Percentiles rank a stretch among this genome's conserved stretches.
phyloP scores from a whole-genome alignment of 64 coral and sea anemone species.

The Exaiptasia diaphana region DNA sequence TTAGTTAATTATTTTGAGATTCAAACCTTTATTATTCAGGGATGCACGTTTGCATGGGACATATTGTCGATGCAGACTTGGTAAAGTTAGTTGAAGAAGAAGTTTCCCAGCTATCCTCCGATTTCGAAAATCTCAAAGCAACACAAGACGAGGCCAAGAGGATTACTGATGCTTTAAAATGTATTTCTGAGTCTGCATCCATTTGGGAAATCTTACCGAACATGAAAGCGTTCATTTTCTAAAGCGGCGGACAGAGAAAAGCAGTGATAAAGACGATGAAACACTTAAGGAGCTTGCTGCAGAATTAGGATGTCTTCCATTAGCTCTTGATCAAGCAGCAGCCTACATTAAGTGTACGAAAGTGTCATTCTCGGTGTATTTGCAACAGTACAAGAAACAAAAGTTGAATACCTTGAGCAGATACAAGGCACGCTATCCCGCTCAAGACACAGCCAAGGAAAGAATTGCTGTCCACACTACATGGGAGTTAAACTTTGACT shows the following conservation, averaged over 20 bases:
- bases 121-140: constrained; percentile 2
- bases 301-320: constrained; percentile 60
- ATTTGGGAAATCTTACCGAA: constrained; percentile 23
- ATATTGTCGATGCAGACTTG: constrained; percentile 46
- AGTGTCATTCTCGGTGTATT: constrained; percentile 27
- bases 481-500: constrained; percentile 60
- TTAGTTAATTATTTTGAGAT: too few species aligned
- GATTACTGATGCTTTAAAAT: constrained; percentile 30
- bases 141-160: constrained; percentile 21
- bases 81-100: constrained; percentile 40
- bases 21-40: constrained; percentile 32
- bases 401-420: constrained; percentile 45
- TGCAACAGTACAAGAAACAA: constrained; percentile 43
- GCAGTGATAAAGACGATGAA: neutral
- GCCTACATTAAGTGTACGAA: constrained; percentile 34
- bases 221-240: constrained; percentile 54
- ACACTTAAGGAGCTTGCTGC: neutral
- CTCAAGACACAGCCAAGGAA: constrained; percentile 35
- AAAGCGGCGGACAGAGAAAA: neutral
- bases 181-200: constrained; percentile 29
- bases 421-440: constrained; percentile 39
- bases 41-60: constrained; percentile 55
- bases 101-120: constrained; percentile 14
- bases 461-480: constrained; percentile 55
- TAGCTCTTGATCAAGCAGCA: constrained; percentile 70